phyloP scores from a whole-genome alignment of 2,888 invertebrate genomes.

The Sinopyrophorus schimmeli region DNA sequence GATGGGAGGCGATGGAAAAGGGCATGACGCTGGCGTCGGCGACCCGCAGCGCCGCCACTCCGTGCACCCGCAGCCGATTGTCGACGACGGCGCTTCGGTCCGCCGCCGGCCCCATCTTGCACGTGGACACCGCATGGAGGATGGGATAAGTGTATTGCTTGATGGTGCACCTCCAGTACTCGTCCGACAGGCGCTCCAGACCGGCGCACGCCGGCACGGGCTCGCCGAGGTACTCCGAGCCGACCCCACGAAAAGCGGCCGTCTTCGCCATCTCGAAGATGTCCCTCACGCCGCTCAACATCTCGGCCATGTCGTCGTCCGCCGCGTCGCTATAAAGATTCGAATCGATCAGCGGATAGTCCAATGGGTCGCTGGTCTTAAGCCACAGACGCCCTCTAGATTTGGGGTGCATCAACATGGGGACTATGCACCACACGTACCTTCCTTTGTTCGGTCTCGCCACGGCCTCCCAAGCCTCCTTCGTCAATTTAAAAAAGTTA shows the following conservation, averaged over 20 bases:
- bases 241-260: slow-evolving; percentile 1
- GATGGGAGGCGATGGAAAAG: slow-evolving; percentile 8
- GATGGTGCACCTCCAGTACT: slow-evolving; percentile 7
- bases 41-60: not conserved
- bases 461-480: slow-evolving; percentile 1
- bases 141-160: slow-evolving; percentile 2
- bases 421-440: slow-evolving; percentile 1
- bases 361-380: slow-evolving; percentile 3
- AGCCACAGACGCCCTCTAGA: not conserved
- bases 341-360: not conserved
- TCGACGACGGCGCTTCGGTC: slow-evolving; percentile 3
- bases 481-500: not conserved
- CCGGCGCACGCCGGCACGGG: not conserved
- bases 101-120: not conserved
- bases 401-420: slow-evolving; percentile 4
- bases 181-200: not conserved
- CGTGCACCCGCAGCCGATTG: slow-evolving; percentile 1
- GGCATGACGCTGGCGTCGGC: slow-evolving; percentile 6
- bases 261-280: slow-evolving; percentile 4
- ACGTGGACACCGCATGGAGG: slow-evolving; percentile 3
- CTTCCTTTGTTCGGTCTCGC: not conserved
- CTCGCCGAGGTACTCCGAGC: slow-evolving; percentile 1
- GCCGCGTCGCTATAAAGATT: slow-evolving; percentile 1
- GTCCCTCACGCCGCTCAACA: not conserved
- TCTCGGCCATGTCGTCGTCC: slow-evolving; percentile 1